phyloP scores from a whole-genome alignment of 1,140 invertebrate species.

The Drosophila ercepeae region DNA sequence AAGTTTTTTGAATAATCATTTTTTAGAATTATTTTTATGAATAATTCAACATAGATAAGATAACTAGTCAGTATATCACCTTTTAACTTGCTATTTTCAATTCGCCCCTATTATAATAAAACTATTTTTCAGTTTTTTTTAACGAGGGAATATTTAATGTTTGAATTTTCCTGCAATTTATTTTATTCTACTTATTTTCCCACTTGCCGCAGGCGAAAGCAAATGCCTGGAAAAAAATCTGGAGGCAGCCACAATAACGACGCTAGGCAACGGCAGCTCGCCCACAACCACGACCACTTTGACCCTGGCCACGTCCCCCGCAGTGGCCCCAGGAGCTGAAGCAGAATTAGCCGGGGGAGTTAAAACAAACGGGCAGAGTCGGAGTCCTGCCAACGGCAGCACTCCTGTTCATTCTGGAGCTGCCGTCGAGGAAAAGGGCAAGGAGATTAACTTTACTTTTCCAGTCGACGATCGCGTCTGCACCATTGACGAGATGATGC shows the following conservation, averaged over 20 bases:
- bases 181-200: not conserved
- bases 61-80: too few species aligned
- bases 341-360: not conserved
- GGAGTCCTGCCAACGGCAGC: slow-evolving; percentile 51
- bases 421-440: slow-evolving; percentile 47
- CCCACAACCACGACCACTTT: slow-evolving; percentile 70
- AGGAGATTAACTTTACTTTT: slow-evolving; percentile 83
- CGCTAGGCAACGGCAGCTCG: slow-evolving; percentile 69
- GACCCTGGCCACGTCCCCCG: slow-evolving; percentile 53
- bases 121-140: too few species aligned
- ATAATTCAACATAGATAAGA: too few species aligned
- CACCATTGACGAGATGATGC: slow-evolving; percentile 80
- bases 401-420: slow-evolving; percentile 31
- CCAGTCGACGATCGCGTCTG: slow-evolving; percentile 83
- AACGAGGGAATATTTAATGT: too few species aligned
- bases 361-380: slow-evolving; percentile 39
- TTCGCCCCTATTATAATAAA: too few species aligned
- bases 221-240: slow-evolving; percentile 82
- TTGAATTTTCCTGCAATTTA: too few species aligned
- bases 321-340: not conserved
- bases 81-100: too few species aligned
- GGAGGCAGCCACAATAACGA: slow-evolving; percentile 69
- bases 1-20: too few species aligned
- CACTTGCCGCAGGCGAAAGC: slow-evolving; percentile 61
- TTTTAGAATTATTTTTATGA: too few species aligned